Conservation (phyloP, 1,140 invertebrate species). For the Papilio machaon region DNA sequence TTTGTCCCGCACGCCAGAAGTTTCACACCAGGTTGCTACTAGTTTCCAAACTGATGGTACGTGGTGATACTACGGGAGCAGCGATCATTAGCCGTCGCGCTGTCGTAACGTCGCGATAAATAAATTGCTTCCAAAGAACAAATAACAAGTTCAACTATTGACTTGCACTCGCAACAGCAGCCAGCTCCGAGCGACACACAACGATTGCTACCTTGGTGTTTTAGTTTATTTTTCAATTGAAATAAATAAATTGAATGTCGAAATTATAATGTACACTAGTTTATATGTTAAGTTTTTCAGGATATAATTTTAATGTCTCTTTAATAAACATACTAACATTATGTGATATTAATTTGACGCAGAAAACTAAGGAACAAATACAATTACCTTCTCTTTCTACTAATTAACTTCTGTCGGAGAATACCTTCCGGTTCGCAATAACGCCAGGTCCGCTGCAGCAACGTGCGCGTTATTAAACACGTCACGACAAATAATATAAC, state of each 20-base stretch:
- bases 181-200: background rate
- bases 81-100: background rate
- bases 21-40: background rate
- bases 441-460: background rate
- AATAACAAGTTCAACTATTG: background rate
- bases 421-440: background rate
- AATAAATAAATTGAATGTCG: background rate
- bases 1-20: background rate
- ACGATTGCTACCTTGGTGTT: background rate
- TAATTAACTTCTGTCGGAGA: background rate
- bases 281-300: background rate
- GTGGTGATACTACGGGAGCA: background rate
- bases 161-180: background rate
- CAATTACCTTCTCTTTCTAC: background rate
- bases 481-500: conserved; percentile 34
- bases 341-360: too few relatives aligned
- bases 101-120: conserved; percentile 6
- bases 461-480: conserved; percentile 26
- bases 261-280: background rate
- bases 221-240: background rate
- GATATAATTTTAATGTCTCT: too few relatives aligned
- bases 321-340: too few relatives aligned
- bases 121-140: background rate
- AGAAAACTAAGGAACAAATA: too few relatives aligned
- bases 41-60: background rate